phyloP scores from a whole-genome alignment of 2,888 invertebrate species.

The Cryptocephalus moraei region DNA sequence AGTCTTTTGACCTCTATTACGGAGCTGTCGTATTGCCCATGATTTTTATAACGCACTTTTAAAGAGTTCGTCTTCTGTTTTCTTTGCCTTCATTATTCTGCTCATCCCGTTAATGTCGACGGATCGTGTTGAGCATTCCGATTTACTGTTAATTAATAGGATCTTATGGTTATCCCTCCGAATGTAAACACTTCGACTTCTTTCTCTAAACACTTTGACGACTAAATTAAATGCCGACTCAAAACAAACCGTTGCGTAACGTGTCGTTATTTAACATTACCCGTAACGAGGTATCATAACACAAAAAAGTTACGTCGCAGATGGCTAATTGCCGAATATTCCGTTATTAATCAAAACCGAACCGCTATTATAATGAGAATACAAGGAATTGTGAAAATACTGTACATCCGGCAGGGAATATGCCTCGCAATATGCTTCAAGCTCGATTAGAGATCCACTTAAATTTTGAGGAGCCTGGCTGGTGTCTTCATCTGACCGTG shows the following conservation, averaged over 20 bases:
- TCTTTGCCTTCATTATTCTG: conserved; percentile 5
- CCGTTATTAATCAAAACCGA: no score
- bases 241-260: no score
- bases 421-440: neutral
- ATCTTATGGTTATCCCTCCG: neutral
- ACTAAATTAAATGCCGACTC: no score
- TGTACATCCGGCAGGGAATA: neutral
- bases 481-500: no score
- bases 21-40: conserved; percentile 4
- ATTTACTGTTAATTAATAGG: conserved; percentile 8
- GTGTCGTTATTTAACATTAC: no score
- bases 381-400: neutral
- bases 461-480: neutral
- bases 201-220: no score
- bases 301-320: no score
- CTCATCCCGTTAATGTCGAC: conserved; percentile 9
- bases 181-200: no score
- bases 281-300: no score
- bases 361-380: no score
- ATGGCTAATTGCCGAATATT: no score
- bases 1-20: conserved; percentile 9
- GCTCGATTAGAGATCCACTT: neutral
- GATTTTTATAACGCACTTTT: conserved; percentile 7
- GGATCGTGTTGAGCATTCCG: conserved; percentile 8
- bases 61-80: neutral